Conservation (phyloP, 2,797 vertebrate species). For the Syncerus caffer region DNA sequence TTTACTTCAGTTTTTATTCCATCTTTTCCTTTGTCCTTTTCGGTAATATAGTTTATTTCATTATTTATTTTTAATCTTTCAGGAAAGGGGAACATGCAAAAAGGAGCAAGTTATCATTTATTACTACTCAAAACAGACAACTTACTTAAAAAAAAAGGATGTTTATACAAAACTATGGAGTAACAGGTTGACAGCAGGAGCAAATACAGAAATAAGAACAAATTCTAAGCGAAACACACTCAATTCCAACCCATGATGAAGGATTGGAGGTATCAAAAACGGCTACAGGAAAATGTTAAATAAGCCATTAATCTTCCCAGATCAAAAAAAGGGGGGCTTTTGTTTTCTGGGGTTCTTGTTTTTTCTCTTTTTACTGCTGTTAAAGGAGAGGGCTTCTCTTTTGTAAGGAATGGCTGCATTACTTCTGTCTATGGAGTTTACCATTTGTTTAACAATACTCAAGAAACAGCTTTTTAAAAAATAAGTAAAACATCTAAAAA, state of each 20-base stretch:
- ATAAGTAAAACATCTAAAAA: not conserved
- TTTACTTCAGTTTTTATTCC: not conserved
- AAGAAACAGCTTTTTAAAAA: not conserved
- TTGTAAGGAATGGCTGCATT: not conserved
- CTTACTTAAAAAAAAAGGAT: slow-evolving; percentile 40
- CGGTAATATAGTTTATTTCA: not conserved
- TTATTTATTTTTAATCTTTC: not conserved
- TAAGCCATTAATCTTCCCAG: not conserved
- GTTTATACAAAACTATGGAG: slow-evolving; percentile 33
- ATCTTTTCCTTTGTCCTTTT: not conserved
- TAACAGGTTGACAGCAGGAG: not conserved
- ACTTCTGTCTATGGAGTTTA: not conserved
- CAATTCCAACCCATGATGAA: not conserved
- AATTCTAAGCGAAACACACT: not conserved
- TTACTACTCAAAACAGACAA: slow-evolving; percentile 45
- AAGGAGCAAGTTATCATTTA: not conserved
- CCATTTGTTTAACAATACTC: not conserved
- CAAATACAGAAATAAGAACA: not conserved
- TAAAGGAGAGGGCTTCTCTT: not conserved
- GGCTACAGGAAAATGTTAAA: not conserved
- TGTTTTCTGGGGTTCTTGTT: not conserved
- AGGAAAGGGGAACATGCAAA: not conserved
- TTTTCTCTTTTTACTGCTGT: not conserved
- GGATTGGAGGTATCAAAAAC: not conserved
- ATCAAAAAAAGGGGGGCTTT: not conserved